Conservation (phyloP, 1,140 invertebrate genomes). For the Drosophila sp. region DNA sequence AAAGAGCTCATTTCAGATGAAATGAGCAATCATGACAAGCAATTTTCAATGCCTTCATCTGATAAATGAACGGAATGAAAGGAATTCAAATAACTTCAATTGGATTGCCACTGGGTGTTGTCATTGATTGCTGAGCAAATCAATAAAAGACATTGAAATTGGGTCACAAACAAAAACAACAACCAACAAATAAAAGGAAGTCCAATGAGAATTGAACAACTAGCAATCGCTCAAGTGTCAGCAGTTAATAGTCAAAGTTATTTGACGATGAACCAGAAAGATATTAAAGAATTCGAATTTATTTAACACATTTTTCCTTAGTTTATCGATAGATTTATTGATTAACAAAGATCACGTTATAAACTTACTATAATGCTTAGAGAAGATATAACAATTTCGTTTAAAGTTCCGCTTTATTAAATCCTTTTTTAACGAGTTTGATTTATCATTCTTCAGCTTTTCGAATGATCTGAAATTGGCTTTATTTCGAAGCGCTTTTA, state of each 20-base stretch:
- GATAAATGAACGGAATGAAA: neutral
- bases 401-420: no score
- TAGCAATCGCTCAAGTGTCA: neutral
- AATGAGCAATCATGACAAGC: constrained; percentile 9
- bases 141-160: constrained; percentile 1
- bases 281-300: no score
- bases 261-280: no score
- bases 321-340: no score
- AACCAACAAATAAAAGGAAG: neutral
- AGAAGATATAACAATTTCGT: no score
- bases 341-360: no score
- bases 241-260: no score
- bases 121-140: constrained; percentile 9
- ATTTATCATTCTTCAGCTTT: no score
- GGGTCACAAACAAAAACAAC: constrained; percentile 4
- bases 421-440: no score
- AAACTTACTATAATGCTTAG: no score
- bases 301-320: no score
- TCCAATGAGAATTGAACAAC: neutral
- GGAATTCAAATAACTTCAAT: constrained; percentile 14
- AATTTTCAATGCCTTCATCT: constrained; percentile 9
- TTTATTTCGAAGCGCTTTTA: neutral
- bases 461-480: neutral
- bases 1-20: neutral
- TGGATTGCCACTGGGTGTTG: constrained; percentile 4